phyloP scores from a whole-genome alignment of 2,113 vertebrate genomes.

The Clarias gariepinus region DNA sequence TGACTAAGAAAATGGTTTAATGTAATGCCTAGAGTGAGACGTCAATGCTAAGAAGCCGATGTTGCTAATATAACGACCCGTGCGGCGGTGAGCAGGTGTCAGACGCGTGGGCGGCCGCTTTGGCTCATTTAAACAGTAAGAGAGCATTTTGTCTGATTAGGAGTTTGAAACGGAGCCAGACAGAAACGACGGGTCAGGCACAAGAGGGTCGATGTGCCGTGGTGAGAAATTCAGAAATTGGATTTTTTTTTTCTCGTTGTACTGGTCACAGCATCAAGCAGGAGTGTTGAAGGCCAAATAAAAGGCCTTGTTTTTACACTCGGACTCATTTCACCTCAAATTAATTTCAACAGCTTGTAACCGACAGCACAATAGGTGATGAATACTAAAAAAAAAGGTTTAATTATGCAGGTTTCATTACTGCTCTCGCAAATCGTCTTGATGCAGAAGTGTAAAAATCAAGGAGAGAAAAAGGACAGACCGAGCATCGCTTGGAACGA shows the following conservation, averaged over 20 bases:
- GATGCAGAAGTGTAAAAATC: too few species aligned
- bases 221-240: conserved; percentile 6
- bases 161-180: neutral
- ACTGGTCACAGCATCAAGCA: neutral
- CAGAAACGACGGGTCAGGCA: neutral
- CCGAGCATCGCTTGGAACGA: neutral
- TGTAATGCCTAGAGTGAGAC: neutral
- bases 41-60: neutral
- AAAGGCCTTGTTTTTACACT: neutral
- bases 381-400: conserved; percentile 33
- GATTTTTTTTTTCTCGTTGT: neutral
- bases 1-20: neutral
- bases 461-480: neutral
- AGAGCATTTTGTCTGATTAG: conserved; percentile 9
- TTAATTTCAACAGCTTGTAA: conserved; percentile 33
- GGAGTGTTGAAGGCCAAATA: conserved; percentile 1
- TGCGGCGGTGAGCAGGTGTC: conserved; percentile 22
- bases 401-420: conserved; percentile 25
- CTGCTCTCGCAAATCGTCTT: conserved; percentile 11
- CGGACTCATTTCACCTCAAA: conserved; percentile 29
- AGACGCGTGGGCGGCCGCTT: neutral
- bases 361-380: conserved; percentile 4
- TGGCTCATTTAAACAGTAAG: neutral
- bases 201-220: neutral
- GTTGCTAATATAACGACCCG: neutral